Base-by-base conservation (phyloP, 2,113 vertebrate species). In the Acanthochromis polyacanthus region DNA sequence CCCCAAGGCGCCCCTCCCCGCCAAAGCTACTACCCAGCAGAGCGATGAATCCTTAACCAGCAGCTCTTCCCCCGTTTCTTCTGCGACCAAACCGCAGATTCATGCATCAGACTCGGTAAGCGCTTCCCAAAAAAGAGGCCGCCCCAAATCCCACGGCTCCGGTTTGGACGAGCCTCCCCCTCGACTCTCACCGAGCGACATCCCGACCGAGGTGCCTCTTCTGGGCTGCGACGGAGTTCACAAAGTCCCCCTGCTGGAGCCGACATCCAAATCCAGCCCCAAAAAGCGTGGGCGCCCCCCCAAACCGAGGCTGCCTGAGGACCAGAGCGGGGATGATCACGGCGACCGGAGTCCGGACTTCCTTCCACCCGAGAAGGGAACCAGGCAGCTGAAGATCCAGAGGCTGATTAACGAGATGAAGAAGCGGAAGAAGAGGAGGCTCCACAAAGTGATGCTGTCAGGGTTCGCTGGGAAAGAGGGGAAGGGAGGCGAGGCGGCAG, bases 321-420 rank as follows among this genome's bases (percentile, higher is more conserved):
- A 81, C 60, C 78, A 40, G 12, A 67, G 72, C 0, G 73, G 73
- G 81, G 80, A 80, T 64, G 94, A 81, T 92, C 93, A 79, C 88
- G 71, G 14, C 91, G 94, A 30, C 66, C 30, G 95, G 93, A 55
- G 84, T 89, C 43, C 94, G 94, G 80, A 93, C 88, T 82, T 95
- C 93, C 86, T 93, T 94, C 28, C 81, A 90, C 28, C 82, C 65
- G 86, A 96, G 89, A 96, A 95, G 88, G 96, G 93, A 84, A 97
- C 94, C 32, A 95, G 96, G 74, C 96, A 97, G 90, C 85, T 95
- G 55, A 94, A 98, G 82, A 97, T 99, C 95, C 97, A 96, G 92
- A 97, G 95, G 60, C 95, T 99, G 86, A 98, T 99, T 61, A 94
- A 96, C 11, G 98, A 98, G 87, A 99, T 99, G 93, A 99, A 99